Evolutionary conservation across 37 sponge, comb jelly and placozoan genomes (phyloP).

Genomic region (Halichondria panicea): DNA sequence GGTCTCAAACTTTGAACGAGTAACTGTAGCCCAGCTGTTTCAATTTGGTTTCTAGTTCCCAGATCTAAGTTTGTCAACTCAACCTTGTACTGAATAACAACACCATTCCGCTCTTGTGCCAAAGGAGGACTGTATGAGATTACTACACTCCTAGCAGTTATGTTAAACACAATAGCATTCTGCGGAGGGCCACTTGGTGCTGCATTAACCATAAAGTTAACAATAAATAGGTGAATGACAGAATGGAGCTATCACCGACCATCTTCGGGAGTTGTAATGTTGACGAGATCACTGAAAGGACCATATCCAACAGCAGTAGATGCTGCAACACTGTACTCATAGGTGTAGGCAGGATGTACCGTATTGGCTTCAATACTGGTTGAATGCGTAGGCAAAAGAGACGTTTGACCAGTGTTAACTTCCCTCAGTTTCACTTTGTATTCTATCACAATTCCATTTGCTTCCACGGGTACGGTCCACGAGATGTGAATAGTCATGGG

Average conservation of each 20-base stretch:
- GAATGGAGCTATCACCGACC: background rate
- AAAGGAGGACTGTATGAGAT: background rate
- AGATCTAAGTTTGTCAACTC: background rate
- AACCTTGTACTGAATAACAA: background rate
- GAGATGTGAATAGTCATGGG: background rate
- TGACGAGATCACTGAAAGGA: slow-evolving; percentile 28
- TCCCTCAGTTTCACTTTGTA: slow-evolving; percentile 10
- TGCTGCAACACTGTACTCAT: slow-evolving; percentile 18
- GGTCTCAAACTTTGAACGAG: background rate
- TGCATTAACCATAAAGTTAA: too few species aligned
- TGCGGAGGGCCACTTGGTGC: background rate
- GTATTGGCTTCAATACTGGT: background rate
- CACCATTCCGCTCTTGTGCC: background rate
- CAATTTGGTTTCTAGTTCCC: background rate
- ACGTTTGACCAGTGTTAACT: slow-evolving; percentile 1
- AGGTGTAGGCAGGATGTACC: slow-evolving; percentile 24
- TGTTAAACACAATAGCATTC: background rate
- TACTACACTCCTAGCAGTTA: background rate
- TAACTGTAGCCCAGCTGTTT: background rate
- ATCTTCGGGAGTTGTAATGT: slow-evolving; percentile 13
- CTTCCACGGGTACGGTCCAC: slow-evolving; percentile 1
- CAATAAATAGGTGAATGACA: background rate
- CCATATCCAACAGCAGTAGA: slow-evolving; percentile 30
- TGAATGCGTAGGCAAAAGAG: background rate
- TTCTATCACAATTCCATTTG: slow-evolving; percentile 18